Conservation (phyloP, 2,113 vertebrate genomes). For the Gavia stellata region DNA sequence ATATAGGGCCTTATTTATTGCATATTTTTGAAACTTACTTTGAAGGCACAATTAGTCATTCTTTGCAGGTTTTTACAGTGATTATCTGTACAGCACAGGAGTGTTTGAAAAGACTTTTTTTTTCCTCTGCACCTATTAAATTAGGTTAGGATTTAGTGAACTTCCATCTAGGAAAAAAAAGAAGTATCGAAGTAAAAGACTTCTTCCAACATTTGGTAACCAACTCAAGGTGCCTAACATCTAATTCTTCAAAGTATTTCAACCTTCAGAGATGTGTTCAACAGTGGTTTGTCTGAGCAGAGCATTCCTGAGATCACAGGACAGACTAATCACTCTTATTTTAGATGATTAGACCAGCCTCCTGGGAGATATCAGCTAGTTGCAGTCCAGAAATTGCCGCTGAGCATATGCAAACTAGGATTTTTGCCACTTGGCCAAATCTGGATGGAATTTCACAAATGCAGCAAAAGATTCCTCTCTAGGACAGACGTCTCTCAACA, state of each 20-base stretch:
- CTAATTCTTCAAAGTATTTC: not conserved
- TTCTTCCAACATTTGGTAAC: not conserved
- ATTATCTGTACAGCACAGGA: not conserved
- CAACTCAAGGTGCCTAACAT: not conserved
- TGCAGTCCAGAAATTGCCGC: not conserved
- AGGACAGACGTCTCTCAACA: not conserved
- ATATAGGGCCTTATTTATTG: not conserved
- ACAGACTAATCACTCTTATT: not conserved
- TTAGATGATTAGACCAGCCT: not conserved
- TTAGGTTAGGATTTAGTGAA: not conserved
- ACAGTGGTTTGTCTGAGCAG: not conserved
- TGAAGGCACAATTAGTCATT: not conserved
- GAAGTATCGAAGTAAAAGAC: not conserved
- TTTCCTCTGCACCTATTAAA: not conserved
- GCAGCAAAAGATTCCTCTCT: not conserved
- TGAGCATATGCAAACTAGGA: not conserved
- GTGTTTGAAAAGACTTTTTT: not conserved
- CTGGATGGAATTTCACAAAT: not conserved
- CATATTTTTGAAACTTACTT: not conserved
- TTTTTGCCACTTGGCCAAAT: not conserved
- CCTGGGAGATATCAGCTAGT: not conserved
- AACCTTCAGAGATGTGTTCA: not conserved
- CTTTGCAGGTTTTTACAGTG: not conserved
- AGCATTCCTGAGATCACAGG: not conserved
- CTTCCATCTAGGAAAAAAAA: not conserved